Conservation (phyloP, 2,113 vertebrate species). For the Actenoides lindsayi region DNA sequence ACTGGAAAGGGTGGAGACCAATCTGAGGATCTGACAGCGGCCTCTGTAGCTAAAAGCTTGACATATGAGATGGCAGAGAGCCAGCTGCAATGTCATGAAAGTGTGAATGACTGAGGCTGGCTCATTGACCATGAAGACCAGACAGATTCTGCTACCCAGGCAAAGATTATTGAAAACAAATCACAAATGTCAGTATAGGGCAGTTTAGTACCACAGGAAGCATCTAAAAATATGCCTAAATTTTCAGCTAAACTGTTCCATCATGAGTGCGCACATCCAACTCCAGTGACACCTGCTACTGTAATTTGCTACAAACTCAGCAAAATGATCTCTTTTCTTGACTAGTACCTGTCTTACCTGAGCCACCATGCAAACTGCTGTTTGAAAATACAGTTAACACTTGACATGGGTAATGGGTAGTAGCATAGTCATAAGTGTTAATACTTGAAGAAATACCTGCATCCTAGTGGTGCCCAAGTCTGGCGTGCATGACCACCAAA, state of each 20-base stretch:
- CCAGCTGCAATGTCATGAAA: neutral
- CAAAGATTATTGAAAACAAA: neutral
- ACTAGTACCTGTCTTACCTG: neutral
- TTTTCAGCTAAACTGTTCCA: neutral
- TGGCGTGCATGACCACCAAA: neutral
- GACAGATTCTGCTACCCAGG: neutral
- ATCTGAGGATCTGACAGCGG: neutral
- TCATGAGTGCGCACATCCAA: neutral
- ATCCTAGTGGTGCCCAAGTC: neutral
- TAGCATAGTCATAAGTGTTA: neutral
- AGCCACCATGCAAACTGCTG: neutral
- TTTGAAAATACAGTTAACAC: neutral
- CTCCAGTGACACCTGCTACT: neutral
- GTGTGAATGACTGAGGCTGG: neutral
- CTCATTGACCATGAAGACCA: neutral
- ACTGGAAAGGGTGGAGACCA: neutral
- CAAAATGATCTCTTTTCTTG: neutral
- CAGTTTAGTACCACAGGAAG: neutral
- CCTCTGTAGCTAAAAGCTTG: neutral
- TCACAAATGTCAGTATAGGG: neutral
- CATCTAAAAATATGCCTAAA: neutral
- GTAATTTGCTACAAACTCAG: neutral
- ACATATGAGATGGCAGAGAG: neutral
- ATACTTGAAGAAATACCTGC: neutral
- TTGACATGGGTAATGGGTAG: neutral